A percentile compares a stretch with the other conserved stretches of the same genome.
phyloP scores from a whole-genome alignment of 2,888 invertebrate species.

The Apotomis betuletana region DNA sequence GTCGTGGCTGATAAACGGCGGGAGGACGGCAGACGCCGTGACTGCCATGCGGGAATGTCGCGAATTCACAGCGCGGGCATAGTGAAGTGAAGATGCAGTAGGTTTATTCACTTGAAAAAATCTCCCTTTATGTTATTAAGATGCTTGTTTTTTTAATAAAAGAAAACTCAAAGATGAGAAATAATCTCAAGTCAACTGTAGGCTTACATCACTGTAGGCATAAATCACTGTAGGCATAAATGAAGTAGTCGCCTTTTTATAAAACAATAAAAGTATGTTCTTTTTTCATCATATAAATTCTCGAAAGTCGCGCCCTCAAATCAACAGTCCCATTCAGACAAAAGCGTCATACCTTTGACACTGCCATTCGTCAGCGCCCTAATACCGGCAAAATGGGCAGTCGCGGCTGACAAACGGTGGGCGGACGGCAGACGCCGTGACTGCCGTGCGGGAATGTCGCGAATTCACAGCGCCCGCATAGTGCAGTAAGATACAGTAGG shows the following conservation, averaged over 20 bases:
- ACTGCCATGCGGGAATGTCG: conserved; percentile 57
- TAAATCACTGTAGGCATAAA: no score
- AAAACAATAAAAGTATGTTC: no score
- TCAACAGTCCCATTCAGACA: conserved; percentile 29
- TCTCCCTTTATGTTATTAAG: no score
- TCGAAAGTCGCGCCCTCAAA: not conserved
- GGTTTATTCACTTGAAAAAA: not conserved
- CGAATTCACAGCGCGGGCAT: conserved; percentile 54
- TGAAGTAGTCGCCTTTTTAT: no score
- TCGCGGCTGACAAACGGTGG: conserved; percentile 39
- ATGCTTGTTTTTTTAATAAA: no score
- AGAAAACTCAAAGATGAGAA: no score
- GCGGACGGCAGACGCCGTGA: conserved; percentile 56
- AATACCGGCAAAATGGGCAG: conserved; percentile 42
- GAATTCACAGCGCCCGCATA: no score
- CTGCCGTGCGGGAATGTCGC: conserved; percentile 60
- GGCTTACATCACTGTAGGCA: no score
- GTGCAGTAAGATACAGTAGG: no score
- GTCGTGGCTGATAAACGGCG: conserved; percentile 40
- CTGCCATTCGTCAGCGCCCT: conserved; percentile 34
- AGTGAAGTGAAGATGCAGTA: conserved; percentile 3
- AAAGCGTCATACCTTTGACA: conserved; percentile 34
- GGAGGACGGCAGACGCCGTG: conserved; percentile 55
- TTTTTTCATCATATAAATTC: no score
- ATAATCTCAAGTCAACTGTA: no score